These are phyloP conservation scores for Eubasilissa regina DNA, from an alignment of 1,140 invertebrate genomes.

Conservation along the genomic window DNA sequence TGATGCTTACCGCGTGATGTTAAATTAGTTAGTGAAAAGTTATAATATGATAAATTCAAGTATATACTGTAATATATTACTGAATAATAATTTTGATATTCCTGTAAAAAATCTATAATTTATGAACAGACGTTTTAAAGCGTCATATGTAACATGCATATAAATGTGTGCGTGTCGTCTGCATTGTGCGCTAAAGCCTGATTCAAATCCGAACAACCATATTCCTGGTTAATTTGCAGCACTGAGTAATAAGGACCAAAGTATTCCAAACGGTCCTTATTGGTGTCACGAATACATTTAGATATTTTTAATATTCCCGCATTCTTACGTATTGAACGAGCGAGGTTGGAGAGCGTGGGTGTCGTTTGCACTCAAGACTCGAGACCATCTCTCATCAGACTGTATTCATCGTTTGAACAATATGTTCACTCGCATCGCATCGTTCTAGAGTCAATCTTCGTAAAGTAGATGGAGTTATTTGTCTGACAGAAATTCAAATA, in stretches of 20 bases:
- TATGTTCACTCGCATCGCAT: too few relatives aligned
- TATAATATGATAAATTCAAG: too few relatives aligned
- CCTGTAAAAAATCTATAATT: too few relatives aligned
- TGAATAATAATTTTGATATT: too few relatives aligned
- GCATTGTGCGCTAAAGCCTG: conserved; percentile 8
- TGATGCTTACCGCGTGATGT: too few relatives aligned
- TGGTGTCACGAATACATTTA: not conserved
- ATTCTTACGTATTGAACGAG: not conserved
- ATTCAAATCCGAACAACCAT: not conserved
- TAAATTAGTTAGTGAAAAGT: too few relatives aligned
- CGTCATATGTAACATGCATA: too few relatives aligned
- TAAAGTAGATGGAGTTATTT: too few relatives aligned
- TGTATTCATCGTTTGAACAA: not conserved
- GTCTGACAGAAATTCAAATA: too few relatives aligned
- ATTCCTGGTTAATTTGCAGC: not conserved
- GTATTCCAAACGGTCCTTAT: not conserved
- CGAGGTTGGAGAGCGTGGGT: conserved; percentile 15
- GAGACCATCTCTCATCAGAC: not conserved
- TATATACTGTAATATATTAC: too few relatives aligned
- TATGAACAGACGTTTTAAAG: too few relatives aligned
- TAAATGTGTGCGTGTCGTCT: not conserved
- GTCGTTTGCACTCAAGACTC: not conserved
- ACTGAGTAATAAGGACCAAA: not conserved
- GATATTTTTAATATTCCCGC: not conserved
- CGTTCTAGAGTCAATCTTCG: too few relatives aligned